Evolutionary conservation across 2,797 vertebrate genomes (phyloP).

Genomic region (Pelochelys cantorii): DNA sequence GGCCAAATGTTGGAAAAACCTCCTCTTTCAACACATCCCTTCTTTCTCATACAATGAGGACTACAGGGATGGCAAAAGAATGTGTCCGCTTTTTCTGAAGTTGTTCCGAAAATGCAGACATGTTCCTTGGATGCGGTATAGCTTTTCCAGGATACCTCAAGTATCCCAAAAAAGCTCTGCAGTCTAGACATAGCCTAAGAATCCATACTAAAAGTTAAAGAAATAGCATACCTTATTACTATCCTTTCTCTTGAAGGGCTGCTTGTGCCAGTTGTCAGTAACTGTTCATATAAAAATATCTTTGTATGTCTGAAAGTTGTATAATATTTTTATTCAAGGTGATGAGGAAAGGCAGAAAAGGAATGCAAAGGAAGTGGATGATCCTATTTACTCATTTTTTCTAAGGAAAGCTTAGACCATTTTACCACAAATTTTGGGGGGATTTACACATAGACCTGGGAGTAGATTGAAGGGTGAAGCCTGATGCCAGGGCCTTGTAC

Average conservation of each 20-base stretch:
- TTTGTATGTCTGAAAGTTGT: slow-evolving; percentile 18
- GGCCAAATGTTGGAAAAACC: too few species aligned
- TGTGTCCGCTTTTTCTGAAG: too few species aligned
- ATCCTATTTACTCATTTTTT: background rate
- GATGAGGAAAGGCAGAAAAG: background rate
- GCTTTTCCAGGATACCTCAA: too few species aligned
- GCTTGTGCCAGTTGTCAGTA: slow-evolving; percentile 17
- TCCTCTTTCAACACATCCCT: too few species aligned
- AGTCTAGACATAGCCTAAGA: background rate
- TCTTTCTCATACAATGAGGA: too few species aligned
- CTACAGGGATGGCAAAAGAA: too few species aligned
- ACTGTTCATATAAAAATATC: slow-evolving; percentile 16
- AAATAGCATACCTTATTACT: too few species aligned
- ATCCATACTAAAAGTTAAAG: background rate
- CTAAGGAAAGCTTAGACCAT: background rate
- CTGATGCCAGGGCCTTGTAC: background rate
- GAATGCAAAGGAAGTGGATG: slow-evolving; percentile 8
- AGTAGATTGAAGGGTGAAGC: background rate
- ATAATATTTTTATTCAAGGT: slow-evolving; percentile 35
- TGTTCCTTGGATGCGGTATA: too few species aligned
- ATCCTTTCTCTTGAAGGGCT: background rate
- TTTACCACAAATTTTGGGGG: background rate
- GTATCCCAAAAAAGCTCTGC: too few species aligned
- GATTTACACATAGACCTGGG: background rate
- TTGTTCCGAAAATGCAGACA: too few species aligned